Evolutionary conservation across 2,797 vertebrate species (phyloP).

Genomic region (Aphelocoma californica): DNA sequence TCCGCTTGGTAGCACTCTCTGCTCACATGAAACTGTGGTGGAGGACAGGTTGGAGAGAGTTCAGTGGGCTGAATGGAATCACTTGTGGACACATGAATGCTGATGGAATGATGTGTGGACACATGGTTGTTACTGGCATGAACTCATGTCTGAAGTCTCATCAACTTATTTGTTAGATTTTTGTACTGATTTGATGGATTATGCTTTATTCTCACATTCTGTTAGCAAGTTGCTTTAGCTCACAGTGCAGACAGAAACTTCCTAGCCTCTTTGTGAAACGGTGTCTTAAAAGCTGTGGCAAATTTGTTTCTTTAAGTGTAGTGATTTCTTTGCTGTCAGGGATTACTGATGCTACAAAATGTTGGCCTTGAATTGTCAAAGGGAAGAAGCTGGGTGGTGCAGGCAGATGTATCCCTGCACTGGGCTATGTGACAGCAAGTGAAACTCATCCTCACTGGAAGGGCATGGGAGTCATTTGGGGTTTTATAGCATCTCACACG

Average conservation of each 20-base stretch:
- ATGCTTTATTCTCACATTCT: not conserved
- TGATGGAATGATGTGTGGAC: not conserved
- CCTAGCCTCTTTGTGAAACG: not conserved
- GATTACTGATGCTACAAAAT: not conserved
- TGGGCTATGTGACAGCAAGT: not conserved
- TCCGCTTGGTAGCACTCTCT: not conserved
- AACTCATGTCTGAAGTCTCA: not conserved
- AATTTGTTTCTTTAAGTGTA: not conserved
- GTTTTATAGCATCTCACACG: not conserved
- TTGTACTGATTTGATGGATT: not conserved
- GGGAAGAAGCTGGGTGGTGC: not conserved
- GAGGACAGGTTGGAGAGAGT: not conserved
- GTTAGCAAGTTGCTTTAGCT: not conserved
- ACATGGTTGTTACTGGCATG: not conserved
- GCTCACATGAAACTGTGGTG: accelerated
- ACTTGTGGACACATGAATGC: accelerated
- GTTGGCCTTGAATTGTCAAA: not conserved
- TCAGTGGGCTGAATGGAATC: not conserved
- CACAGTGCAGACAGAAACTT: not conserved
- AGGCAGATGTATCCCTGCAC: not conserved
- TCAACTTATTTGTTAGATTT: not conserved
- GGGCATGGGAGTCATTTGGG: not conserved
- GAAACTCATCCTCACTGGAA: not conserved
- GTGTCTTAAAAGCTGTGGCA: not conserved
- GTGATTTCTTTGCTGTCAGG: not conserved